Evolutionary conservation across 2,797 vertebrate genomes (phyloP), one percentile per base, ranked within the genome.

Genomic region (Clarias fuscus): DNA sequence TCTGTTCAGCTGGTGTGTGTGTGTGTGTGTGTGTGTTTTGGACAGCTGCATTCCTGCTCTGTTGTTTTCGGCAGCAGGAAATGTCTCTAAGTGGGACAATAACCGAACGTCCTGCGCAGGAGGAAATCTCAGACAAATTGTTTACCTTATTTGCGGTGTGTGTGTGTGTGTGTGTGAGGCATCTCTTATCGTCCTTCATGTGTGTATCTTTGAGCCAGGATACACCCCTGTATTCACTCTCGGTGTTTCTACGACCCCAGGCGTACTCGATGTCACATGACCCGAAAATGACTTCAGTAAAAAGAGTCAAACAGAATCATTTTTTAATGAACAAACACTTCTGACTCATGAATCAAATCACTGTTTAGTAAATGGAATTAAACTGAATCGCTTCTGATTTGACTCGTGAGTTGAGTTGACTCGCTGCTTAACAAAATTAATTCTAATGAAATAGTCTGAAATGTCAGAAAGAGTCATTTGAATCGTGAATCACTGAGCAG

Each of bases 101-200:
- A 71, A 78, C n/a, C 10, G 40, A 86, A 78, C 24, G 17, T 79
- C 73, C 73, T 78, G 82, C 14, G 27, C 40, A n/a, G 75, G 14
- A 84, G 37, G 81, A 84, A 70, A 84, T 84, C 10, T 62, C 56
- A 73, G 59, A 65, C 61, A 62, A 61, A 84, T n/a, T 40, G 56
- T 61, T 72, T 80, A 64, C 7, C 3, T 22, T 30, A 22, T 59
- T 3, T 70, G 15, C 43, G 58, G 58, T 82, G 77, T 75, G 68
- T 79, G 53, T 30, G 72, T 20, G 53, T 81, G 65, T 56, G 37
- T 85, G 75, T 27, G 27, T 43, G 48, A 53, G 6, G 24, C 7
- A 11, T 76, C 1, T 1, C 14, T 53, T 76, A 76, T 76, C 73
- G 5, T 33, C 7, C 27, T 20, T 33, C 6, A 17, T 1, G 17